phyloP scores from a whole-genome alignment of 2,113 vertebrate species.

The Thomomys bottae region DNA sequence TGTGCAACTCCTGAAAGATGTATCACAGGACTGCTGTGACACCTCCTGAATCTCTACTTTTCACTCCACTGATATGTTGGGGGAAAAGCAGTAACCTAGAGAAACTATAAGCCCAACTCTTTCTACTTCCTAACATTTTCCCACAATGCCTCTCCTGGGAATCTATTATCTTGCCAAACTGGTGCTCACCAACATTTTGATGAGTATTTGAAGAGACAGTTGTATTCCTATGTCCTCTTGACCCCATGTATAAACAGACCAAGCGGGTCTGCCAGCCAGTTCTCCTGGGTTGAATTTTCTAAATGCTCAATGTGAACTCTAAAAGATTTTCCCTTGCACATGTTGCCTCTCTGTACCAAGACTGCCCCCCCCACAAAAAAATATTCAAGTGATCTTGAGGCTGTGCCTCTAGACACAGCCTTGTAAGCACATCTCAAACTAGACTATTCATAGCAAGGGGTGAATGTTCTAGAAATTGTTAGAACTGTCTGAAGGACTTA shows the following conservation, averaged over 20 bases:
- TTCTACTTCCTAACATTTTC: not conserved
- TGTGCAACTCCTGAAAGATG: not conserved
- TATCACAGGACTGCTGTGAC: rapidly evolving
- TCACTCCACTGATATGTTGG: not conserved
- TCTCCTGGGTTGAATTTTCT: not conserved
- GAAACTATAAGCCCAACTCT: not conserved
- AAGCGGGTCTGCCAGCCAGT: not conserved
- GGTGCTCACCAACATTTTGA: not conserved
- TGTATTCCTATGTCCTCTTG: not conserved
- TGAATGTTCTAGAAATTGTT: not conserved
- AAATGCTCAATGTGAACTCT: not conserved
- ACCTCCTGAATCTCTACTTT: not conserved
- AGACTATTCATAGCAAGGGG: not conserved
- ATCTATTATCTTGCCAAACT: not conserved
- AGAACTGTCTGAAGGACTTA: conserved; percentile 36
- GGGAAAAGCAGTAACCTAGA: not conserved
- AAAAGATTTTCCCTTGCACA: not conserved
- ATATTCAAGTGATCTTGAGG: not conserved
- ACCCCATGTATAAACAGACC: not conserved
- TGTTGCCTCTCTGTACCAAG: not conserved
- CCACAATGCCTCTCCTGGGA: not conserved
- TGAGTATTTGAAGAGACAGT: not conserved
- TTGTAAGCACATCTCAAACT: not conserved
- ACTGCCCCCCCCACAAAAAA: not conserved
- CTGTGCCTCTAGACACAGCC: not conserved